These are phyloP conservation scores for Mercenaria mercenaria DNA, from an alignment of 1,140 invertebrate species.

Conservation along the genomic window DNA sequence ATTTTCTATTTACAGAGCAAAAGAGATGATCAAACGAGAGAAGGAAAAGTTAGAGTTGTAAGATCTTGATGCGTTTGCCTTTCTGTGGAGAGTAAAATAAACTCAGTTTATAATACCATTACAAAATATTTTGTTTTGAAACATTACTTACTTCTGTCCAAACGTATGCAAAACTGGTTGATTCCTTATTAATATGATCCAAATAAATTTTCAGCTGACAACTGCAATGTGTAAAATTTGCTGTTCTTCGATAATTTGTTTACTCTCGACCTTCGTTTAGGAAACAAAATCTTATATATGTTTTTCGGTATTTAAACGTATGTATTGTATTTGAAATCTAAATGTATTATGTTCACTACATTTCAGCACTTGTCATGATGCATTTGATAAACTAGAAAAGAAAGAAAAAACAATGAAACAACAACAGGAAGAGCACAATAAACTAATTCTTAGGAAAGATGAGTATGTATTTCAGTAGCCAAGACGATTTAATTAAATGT, in stretches of 20 bases:
- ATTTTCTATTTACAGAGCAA: too few species aligned
- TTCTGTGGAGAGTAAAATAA: not conserved
- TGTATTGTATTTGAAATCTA: too few species aligned
- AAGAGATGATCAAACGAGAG: not conserved
- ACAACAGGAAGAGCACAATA: not conserved
- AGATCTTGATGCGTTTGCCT: not conserved
- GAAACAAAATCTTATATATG: too few species aligned
- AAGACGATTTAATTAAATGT: not conserved
- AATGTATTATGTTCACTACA: too few species aligned
- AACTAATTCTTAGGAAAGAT: not conserved
- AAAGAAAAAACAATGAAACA: not conserved
- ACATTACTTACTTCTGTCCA: too few species aligned
- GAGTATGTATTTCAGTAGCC: not conserved
- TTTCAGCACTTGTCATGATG: constrained; percentile 23
- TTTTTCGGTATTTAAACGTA: too few species aligned
- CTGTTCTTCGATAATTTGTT: not conserved
- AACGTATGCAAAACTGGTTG: too few species aligned
- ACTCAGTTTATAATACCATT: not conserved
- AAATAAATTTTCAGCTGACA: too few species aligned
- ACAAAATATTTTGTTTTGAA: not conserved
- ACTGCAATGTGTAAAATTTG: too few species aligned
- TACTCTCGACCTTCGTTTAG: too few species aligned
- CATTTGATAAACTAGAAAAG: not conserved
- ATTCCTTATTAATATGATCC: too few species aligned
- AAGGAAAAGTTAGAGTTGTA: constrained; percentile 4